Conservation (phyloP, 1,140 invertebrate genomes). For the Thaumetopoea pityocampa region DNA sequence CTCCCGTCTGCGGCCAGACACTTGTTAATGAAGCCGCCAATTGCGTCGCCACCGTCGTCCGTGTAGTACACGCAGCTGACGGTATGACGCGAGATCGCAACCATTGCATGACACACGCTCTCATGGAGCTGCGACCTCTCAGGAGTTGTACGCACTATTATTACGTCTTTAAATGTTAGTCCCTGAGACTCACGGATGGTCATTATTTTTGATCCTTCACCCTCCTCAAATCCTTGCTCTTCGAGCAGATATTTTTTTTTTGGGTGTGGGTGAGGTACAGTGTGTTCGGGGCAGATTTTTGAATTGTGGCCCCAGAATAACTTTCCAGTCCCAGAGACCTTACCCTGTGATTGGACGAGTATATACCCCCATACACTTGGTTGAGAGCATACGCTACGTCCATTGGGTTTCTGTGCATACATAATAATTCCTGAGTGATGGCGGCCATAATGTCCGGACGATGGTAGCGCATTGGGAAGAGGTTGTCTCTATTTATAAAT, state of each 20-base stretch:
- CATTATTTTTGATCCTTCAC: slow-evolving; percentile 13
- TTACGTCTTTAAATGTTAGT: slow-evolving; percentile 7
- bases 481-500: slow-evolving; percentile 29
- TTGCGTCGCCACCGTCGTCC: neutral
- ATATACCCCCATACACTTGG: slow-evolving; percentile 28
- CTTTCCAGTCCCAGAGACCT: slow-evolving; percentile 14
- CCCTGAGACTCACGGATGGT: slow-evolving; percentile 29
- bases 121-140: slow-evolving; percentile 9
- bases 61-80: neutral
- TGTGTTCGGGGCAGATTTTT: too few species aligned
- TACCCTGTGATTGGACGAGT: slow-evolving; percentile 20
- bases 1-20: neutral
- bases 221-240: slow-evolving; percentile 9
- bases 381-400: slow-evolving; percentile 26
- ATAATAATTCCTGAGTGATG: slow-evolving; percentile 17
- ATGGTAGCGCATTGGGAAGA: slow-evolving; percentile 21
- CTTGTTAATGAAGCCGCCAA: neutral
- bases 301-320: slow-evolving; percentile 17
- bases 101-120: slow-evolving; percentile 15
- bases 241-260: slow-evolving; percentile 13
- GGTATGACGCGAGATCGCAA: neutral
- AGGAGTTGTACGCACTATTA: slow-evolving; percentile 4
- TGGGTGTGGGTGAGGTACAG: slow-evolving; percentile 21
- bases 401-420: slow-evolving; percentile 26
- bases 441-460: slow-evolving; percentile 8